Conservation (phyloP, 2,888 invertebrate genomes). For the Mactromeris polynyma region DNA sequence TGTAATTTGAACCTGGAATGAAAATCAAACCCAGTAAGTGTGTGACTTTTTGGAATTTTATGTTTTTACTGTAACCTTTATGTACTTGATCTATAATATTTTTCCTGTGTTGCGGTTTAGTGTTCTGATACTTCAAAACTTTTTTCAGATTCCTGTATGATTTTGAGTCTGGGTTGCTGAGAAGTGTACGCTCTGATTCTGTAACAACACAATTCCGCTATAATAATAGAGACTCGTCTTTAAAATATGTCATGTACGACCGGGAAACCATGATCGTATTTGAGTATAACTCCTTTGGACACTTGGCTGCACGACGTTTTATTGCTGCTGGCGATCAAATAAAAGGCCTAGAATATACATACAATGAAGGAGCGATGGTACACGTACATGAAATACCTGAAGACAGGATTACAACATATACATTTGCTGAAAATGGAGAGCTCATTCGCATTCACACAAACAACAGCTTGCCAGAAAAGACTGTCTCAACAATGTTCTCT, state of each 20-base stretch:
- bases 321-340: neutral
- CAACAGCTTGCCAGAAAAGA: constrained; percentile 22
- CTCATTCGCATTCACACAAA: constrained; percentile 3
- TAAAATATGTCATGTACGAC: neutral
- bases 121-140: neutral
- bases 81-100: too few relatives aligned
- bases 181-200: neutral
- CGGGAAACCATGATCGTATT: neutral
- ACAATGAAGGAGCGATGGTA: constrained; percentile 3
- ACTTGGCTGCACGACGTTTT: neutral
- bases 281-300: constrained; percentile 2
- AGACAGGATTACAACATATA: neutral
- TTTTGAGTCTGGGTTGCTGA: constrained; percentile 9
- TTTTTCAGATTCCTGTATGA: constrained; percentile 7
- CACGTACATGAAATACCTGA: neutral
- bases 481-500: constrained; percentile 14
- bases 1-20: too few relatives aligned
- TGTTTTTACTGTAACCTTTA: too few relatives aligned
- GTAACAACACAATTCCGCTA: neutral
- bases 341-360: neutral
- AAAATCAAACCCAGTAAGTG: too few relatives aligned
- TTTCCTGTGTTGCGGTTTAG: too few relatives aligned
- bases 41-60: too few relatives aligned
- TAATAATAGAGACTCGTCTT: neutral
- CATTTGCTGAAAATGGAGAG: constrained; percentile 40